A percentile compares a stretch with the other conserved stretches of the same genome.
phyloP scores from a whole-genome alignment of 2,797 vertebrate species.

The Synaphobranchus kaupii region DNA sequence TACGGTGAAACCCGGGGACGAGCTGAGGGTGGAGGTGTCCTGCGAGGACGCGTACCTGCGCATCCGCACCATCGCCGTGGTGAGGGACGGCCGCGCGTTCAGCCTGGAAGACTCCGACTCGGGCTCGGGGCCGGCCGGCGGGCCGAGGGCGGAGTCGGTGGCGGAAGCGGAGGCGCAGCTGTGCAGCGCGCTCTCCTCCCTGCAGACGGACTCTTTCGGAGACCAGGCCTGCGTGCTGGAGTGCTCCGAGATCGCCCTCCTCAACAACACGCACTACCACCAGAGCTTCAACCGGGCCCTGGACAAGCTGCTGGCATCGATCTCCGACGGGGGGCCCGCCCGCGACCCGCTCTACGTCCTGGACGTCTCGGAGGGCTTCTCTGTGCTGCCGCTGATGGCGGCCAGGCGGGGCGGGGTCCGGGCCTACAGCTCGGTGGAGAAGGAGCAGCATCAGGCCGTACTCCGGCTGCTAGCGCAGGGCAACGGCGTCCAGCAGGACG shows the following conservation, averaged over 20 bases:
- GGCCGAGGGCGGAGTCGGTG: constrained; percentile 63
- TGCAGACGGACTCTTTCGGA: constrained; percentile 78
- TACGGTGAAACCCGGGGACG: constrained; percentile 75
- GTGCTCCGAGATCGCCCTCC: constrained; percentile 87
- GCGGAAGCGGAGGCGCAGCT: constrained; percentile 88
- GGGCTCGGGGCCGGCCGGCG: constrained; percentile 16
- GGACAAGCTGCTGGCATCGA: constrained; percentile 73
- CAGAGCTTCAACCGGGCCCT: constrained; percentile 81
- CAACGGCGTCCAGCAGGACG: constrained; percentile 77
- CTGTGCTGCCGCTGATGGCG: constrained; percentile 86
- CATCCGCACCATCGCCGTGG: constrained; percentile 77
- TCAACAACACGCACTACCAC: constrained; percentile 87
- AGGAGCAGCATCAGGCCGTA: constrained; percentile 85
- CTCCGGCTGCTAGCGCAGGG: constrained; percentile 78
- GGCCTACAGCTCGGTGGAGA: constrained; percentile 93
- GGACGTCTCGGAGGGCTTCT: constrained; percentile 97
- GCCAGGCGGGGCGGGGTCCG: constrained; percentile 81
- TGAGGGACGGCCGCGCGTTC: constrained; percentile 62
- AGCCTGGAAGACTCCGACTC: constrained; percentile 52
- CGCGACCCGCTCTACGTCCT: constrained; percentile 81
- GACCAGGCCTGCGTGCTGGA: constrained; percentile 80
- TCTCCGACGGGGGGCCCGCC: constrained; percentile 26
- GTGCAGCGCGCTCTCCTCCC: constrained; percentile 86
- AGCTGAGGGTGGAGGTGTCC: constrained; percentile 85
- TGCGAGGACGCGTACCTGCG: constrained; percentile 89